Evolutionary conservation across 1,140 invertebrate species (phyloP), one percentile per base, ranked within the genome.

Genomic region (Atopsyche davidsoni): DNA sequence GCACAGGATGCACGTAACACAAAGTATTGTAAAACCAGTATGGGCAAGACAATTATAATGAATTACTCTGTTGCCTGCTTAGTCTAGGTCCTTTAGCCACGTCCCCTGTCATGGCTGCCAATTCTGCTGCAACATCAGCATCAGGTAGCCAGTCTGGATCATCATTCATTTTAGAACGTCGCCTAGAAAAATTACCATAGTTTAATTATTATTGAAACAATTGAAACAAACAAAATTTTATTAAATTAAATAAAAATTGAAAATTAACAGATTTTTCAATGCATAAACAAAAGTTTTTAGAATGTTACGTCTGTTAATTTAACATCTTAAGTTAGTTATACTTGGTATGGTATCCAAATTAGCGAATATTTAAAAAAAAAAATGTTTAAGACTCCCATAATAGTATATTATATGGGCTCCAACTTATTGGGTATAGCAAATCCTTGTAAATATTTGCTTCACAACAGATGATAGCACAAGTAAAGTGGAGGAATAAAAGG

Each of bases 101-200:
- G 60, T 17, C 58, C 53, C 16, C 68, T 69, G 56, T 60, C 75
- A 79, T 76, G 14, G 75, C 75, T 39, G 67, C 69, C 14, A 79
- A 59, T 60, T 79, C 77, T 22, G 69, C 65, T 55, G 71, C 64
- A 2, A 77, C 66, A 51, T 78, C 75, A 13, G 70, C 60, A 58
- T 76, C 70, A 3, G 74, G 69, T 9, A 72, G 42, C 75, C 75
- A 77, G 31, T 75, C 74, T 19, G 69, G 75, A 58, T 75, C 72
- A 52, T 69, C 68, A 49, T 69, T 68, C 44, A 62, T 67, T 56
- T 66, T 71, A 44, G 65, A 64, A 46, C 62, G 63, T 53, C 60
- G 65, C 54, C 65, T 66, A 47, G 64, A 66, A 35, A 18, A 4
- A 46, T 28, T 14, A 16, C 17, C 4, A 18, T n/a, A n/a, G n/a